These are phyloP conservation scores for Tenebrosternarchus preto DNA, from an alignment of 2,113 vertebrate genomes.

Conservation along the genomic window DNA sequence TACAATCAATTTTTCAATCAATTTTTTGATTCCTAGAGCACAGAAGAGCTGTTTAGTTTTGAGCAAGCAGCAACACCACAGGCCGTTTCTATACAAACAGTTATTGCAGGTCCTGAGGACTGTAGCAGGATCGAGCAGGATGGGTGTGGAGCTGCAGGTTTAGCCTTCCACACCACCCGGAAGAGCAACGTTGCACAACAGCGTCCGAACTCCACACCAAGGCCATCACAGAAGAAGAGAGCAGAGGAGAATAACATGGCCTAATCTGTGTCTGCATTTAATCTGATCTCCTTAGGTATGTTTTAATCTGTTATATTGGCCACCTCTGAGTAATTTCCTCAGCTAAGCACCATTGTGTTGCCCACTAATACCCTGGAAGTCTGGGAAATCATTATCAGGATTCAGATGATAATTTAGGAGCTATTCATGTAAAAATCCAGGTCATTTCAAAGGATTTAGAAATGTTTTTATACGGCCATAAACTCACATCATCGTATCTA, in stretches of 20 bases:
- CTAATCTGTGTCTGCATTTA: slow-evolving; percentile 10
- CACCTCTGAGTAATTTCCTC: slow-evolving; percentile 27
- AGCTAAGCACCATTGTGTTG: slow-evolving; percentile 18
- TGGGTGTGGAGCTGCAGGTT: too few species aligned
- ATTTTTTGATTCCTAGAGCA: too few species aligned
- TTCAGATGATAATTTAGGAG: too few species aligned
- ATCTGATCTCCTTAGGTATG: slow-evolving; percentile 7
- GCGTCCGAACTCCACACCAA: slow-evolving; percentile 10
- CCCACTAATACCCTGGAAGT: slow-evolving; percentile 42
- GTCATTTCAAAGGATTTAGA: background rate
- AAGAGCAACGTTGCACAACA: slow-evolving; percentile 11
- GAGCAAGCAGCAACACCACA: too few species aligned
- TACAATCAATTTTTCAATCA: too few species aligned
- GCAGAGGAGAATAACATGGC: background rate
- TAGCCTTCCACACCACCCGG: too few species aligned
- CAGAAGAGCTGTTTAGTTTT: too few species aligned
- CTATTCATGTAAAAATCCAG: background rate
- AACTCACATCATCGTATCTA: background rate
- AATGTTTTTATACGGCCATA: too few species aligned
- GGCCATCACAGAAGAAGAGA: background rate
- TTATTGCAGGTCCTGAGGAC: too few species aligned
- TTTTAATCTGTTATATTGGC: background rate
- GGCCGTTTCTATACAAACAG: too few species aligned
- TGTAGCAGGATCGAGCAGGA: too few species aligned
- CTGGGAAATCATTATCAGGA: too few species aligned